A percentile compares a stretch with the other conserved stretches of the same genome.
These are phyloP conservation scores for Taurulus bubalis DNA, from an alignment of 2,113 vertebrate species.

Conservation along the genomic window DNA sequence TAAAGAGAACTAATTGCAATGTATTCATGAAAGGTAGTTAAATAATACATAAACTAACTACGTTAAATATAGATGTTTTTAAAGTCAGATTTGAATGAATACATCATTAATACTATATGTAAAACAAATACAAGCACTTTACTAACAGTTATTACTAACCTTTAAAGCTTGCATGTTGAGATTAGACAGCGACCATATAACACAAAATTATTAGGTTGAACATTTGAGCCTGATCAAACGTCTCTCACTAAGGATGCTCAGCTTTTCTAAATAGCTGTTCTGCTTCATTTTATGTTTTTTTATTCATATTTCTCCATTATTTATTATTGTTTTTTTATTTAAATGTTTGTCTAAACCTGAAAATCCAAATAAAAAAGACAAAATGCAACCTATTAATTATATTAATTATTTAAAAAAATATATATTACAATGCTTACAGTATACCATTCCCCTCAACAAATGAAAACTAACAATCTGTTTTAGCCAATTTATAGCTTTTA, in stretches of 20 bases:
- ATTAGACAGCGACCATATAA: conserved; percentile 27
- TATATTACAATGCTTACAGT: not conserved
- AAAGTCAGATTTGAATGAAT: conserved; percentile 24
- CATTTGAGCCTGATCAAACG: not conserved
- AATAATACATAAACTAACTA: not conserved
- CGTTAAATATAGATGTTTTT: conserved; percentile 10
- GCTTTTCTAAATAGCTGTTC: conserved; percentile 34
- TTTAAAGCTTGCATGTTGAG: conserved; percentile 47
- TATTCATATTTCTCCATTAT: not conserved
- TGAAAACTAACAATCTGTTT: not conserved
- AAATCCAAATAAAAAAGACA: not conserved
- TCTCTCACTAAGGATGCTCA: conserved; percentile 9
- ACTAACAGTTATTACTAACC: conserved; percentile 62
- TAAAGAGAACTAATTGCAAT: conserved; percentile 7
- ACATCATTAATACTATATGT: conserved; percentile 31
- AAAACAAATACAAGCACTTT: conserved; percentile 69
- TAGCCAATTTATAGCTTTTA: conserved; percentile 3
- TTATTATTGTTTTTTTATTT: not conserved
- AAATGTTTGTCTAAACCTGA: conserved; percentile 13
- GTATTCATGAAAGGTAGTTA: conserved; percentile 35
- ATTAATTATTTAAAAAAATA: not conserved
- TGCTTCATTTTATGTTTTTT: conserved; percentile 16
- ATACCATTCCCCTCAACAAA: not conserved
- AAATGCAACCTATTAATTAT: conserved; percentile 1
- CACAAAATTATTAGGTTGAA: not conserved